Evolutionary conservation across 2,888 invertebrate genomes (phyloP), one percentile per base, ranked within the genome.

Genomic region (Drosophila algonquin): DNA sequence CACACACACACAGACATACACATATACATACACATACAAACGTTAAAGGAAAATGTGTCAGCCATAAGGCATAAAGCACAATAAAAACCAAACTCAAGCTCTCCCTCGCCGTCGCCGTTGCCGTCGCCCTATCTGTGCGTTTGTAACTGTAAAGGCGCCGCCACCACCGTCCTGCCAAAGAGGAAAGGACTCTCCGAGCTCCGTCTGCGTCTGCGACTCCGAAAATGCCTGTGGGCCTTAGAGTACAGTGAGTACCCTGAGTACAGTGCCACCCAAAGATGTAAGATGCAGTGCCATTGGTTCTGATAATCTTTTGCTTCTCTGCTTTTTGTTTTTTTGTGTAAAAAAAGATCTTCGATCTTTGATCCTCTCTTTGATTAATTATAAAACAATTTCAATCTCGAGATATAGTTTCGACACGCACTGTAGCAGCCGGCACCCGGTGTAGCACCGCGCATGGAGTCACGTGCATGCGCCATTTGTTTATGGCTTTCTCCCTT

Each of bases 51-150:
- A 75, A 76, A 87, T 84, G 86, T 89, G 89, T 85, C 83, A 84
- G 74, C 89, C 40, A 81, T 50, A 77, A 69, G 73, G 16, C 60
- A 84, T 86, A 84, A 84, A 85, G 89, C 83, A 70, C 81, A 83
- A 79, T 27, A 67, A 79, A 83, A 85, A 87, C 89, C 89, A 55
- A 71, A 85, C 86, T 87, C 82, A 77, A 87, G 87, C 40, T 18
- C 53, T 21, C 27, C 14, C 27, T 32, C 60, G 21, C 18, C 1
- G 18, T 18, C 18, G 18, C 21, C 1, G 18, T 18, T 1, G 18
- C 21, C 21, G 21, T 21, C 21, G 21, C 21, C 21, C 21, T 1
- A 21, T 21, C 21, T 21, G 21, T 21, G 21, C 21, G 21, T 21
- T 21, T 21, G 1, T 21, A 21, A 30, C 40, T 30, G 48, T 40